Evolutionary conservation across 2,113 vertebrate genomes (phyloP).

Genomic region (Cyphomyrus discorhynchus): DNA sequence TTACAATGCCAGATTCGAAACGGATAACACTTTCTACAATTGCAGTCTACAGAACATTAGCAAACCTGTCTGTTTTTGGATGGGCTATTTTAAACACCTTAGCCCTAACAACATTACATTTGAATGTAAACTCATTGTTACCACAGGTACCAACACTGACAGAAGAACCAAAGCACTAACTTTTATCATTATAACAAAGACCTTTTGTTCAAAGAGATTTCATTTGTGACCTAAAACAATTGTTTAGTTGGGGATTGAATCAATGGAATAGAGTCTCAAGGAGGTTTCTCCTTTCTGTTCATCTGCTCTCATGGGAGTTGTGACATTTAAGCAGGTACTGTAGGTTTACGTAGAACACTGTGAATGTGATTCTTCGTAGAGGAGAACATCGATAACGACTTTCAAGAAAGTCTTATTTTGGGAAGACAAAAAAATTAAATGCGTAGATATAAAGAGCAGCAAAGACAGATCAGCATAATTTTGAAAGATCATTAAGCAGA

Average conservation of each 20-base stretch:
- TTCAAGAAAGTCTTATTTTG: background rate
- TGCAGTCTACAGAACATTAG: conserved; percentile 7
- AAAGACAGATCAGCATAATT: conserved; percentile 8
- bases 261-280: background rate
- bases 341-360: background rate
- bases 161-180: background rate
- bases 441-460: background rate
- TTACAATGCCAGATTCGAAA: conserved; percentile 48
- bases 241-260: background rate
- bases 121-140: conserved; percentile 2
- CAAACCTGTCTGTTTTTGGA: conserved; percentile 1
- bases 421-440: background rate
- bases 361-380: background rate
- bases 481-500: conserved; percentile 21
- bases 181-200: conserved; percentile 16
- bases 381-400: background rate
- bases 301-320: background rate
- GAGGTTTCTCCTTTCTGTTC: background rate
- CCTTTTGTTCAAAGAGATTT: conserved; percentile 12
- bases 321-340: background rate
- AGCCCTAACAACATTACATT: background rate
- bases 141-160: background rate
- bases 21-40: conserved; percentile 21
- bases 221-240: conserved; percentile 14
- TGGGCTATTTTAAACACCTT: background rate